Conservation (phyloP, 2,113 vertebrate genomes). For the Clarias batrachus region DNA sequence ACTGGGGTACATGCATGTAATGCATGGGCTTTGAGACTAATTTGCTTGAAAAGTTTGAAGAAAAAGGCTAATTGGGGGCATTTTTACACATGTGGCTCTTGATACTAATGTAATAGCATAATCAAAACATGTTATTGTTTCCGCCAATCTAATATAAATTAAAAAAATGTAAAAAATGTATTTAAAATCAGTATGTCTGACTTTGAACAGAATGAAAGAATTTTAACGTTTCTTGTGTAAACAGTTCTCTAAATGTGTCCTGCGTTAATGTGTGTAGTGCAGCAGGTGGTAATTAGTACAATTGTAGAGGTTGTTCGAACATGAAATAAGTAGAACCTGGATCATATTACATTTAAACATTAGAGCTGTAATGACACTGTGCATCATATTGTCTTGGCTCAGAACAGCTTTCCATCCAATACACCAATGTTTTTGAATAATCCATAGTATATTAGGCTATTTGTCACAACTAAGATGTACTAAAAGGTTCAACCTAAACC, state of each 20-base stretch:
- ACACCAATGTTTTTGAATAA: neutral
- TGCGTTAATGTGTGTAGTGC: neutral
- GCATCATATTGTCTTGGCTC: neutral
- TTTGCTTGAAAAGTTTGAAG: too few relatives aligned
- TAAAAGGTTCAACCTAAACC: neutral
- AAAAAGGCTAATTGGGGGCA: too few relatives aligned
- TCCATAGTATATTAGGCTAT: neutral
- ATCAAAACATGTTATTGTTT: too few relatives aligned
- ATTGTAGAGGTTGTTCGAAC: neutral
- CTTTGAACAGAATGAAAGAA: too few relatives aligned
- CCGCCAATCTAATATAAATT: too few relatives aligned
- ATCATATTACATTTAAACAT: neutral
- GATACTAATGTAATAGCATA: too few relatives aligned
- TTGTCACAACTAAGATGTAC: neutral
- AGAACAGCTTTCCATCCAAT: neutral
- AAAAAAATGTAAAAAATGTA: too few relatives aligned
- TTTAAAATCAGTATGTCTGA: too few relatives aligned
- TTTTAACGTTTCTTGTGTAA: too few relatives aligned
- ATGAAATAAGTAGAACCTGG: neutral
- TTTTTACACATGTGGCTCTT: too few relatives aligned
- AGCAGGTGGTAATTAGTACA: neutral
- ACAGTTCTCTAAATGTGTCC: neutral
- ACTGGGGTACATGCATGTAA: too few relatives aligned
- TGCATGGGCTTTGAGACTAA: too few relatives aligned
- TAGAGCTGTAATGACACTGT: neutral